Base-by-base conservation (phyloP, 2,113 vertebrate genomes). In the Saguinus midas region DNA sequence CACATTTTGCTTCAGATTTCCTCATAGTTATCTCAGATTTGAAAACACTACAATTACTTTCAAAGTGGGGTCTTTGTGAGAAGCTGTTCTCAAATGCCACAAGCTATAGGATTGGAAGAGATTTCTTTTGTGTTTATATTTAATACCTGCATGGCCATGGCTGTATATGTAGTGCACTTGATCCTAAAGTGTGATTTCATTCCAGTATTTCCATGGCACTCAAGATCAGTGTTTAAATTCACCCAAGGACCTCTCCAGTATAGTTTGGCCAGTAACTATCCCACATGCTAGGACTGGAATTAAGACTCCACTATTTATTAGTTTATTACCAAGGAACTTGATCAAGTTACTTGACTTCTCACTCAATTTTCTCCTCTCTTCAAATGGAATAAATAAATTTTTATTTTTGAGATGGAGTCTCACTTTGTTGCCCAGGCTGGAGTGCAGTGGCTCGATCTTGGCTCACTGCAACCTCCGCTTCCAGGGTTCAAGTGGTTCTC, bases 301-400 rank as follows among this genome's bases (percentile, higher is more conserved):
- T 87, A 83, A 78, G 64, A n/a, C 12, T 81, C 85, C 96, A n/a
- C 35, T 79, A n/a, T 75, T 92, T 92, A 72, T 43, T 90, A 82
- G 79, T 35, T 87, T 90, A 50, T 70, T 95, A 21, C 45, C 58
- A 40, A 68, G 12, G 52, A 58, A 81, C 40, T 66, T 83, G 32
- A 83, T 84, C 78, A 90, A 75, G 58, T 91, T 87, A 58, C 6
- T 87, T 90, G 66, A 73, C 37, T 23, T 66, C 5, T 92, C 55
- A 96, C 48, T 87, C 35, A 50, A 52, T 82, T 90, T 92, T 92
- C 45, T 45, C 50, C 61, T 94, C 76, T 82, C 9, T 79, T 92
- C 88, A 85, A 85, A 95, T 48, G 52, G 17, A n/a, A 43, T 66
- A 55, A 90, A 50, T n/a, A 97, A 37, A 91, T 57, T 73, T 61